Evolutionary conservation across 1,140 invertebrate species (phyloP).

Genomic region (Bombus terrestris): DNA sequence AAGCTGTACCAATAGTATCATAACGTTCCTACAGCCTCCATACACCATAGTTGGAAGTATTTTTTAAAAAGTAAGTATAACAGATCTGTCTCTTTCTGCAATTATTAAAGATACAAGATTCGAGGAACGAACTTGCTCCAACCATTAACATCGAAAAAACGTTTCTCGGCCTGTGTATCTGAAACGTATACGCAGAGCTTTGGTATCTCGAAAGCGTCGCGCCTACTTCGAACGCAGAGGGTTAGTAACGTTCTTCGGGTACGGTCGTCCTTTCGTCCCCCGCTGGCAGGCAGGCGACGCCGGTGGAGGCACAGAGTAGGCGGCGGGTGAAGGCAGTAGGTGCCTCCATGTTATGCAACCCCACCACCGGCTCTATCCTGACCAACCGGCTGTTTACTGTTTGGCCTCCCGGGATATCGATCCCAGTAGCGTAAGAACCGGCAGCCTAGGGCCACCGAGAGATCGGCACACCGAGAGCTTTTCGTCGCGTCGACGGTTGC

Average conservation of each 20-base stretch:
- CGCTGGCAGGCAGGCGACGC: constrained; percentile 46
- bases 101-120: no score
- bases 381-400: constrained; percentile 83
- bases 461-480: constrained; percentile 58
- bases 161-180: no score
- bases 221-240: constrained; percentile 35
- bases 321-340: constrained; percentile 55
- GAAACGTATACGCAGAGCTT: no score
- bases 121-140: no score
- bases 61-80: no score
- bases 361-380: constrained; percentile 76
- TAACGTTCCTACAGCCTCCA: no score
- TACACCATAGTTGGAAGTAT: no score
- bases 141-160: no score
- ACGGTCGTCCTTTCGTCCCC: constrained; percentile 51
- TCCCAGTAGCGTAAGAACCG: constrained; percentile 82
- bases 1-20: no score
- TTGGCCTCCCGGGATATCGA: constrained; percentile 83
- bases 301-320: constrained; percentile 58
- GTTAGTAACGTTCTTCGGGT: constrained; percentile 49
- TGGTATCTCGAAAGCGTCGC: constrained; percentile 47
- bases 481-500: constrained; percentile 62
- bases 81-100: no score
- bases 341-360: constrained; percentile 70
- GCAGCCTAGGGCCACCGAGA: constrained; percentile 62